Base-by-base conservation (phyloP, 2,888 invertebrate species). In the Drosophila histrio region DNA sequence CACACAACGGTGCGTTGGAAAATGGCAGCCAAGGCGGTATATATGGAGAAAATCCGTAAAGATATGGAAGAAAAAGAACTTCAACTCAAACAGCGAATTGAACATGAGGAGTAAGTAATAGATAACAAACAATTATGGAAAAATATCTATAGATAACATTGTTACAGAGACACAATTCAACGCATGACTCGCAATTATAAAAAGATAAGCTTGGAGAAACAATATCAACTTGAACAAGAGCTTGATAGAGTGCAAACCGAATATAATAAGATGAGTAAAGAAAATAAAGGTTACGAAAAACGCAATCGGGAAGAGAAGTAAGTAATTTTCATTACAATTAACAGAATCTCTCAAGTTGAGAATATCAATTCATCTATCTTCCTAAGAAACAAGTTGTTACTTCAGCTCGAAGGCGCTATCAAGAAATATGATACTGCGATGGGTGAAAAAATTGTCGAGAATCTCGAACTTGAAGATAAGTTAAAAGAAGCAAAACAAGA, bases 391-490 rank as follows among this genome's bases (percentile, higher is more conserved):
- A 90, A 89, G 57, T 68, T 89, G 1, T 61, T 89, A 9, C 43
- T 90, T 8, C 91, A 91, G 60, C 72, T 92, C 0, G 80, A 90
- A 57, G 67, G 74, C 2, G 65, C 90, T 8, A 67, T 92, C 1
- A 89, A 79, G 11, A 91, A 89, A 71, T 92, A 90, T 54, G 91
- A 92, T 52, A 71, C 76, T 30, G 79, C 81, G 26, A 89, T 92
- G 57, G 81, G 84, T 2, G 91, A 91, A 3, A 89, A 90, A 68
- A 80, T 86, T 17, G 57, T 73, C 7, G 90, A 91, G 63, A 84
- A 89, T 28, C 21, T 86, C 2, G 52, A 75, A 2, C 67, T 92
- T 0, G 67, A 74, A 36, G 80, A 86, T 1, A 58, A 78, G 17
- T 77, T 85, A 19, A 68, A 83, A 6, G 67, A 58, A 8, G 77